Conservation (phyloP, 2,797 vertebrate species). For the Naso thynnoides region DNA sequence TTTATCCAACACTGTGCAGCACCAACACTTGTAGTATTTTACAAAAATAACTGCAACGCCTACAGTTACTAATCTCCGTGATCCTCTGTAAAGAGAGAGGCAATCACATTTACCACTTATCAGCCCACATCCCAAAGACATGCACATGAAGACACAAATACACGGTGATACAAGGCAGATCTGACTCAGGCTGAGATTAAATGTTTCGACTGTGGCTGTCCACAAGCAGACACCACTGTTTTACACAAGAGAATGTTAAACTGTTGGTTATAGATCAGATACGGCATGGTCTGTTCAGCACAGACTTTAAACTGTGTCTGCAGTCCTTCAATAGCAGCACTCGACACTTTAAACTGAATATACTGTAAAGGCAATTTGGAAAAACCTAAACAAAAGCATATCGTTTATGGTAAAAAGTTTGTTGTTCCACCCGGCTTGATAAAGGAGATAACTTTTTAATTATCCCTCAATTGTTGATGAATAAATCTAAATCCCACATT, state of each 20-base stretch:
- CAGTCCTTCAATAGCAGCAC: neutral
- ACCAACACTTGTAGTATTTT: conserved; percentile 58
- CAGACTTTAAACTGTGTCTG: neutral
- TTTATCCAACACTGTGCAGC: conserved; percentile 19
- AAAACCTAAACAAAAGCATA: neutral
- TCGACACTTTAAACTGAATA: neutral
- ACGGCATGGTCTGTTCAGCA: neutral
- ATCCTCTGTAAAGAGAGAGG: conserved; percentile 58
- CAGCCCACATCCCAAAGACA: conserved; percentile 49
- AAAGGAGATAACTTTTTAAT: conserved; percentile 6
- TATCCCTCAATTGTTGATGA: neutral
- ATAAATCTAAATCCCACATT: neutral
- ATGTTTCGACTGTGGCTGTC: neutral
- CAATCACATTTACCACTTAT: conserved; percentile 61
- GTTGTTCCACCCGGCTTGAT: neutral
- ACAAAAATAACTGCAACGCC: conserved; percentile 60
- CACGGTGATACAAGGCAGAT: conserved; percentile 12
- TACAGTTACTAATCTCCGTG: conserved; percentile 61
- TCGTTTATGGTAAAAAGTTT: neutral
- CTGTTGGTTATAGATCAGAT: no score
- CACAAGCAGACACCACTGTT: conserved; percentile 5
- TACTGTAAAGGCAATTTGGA: neutral
- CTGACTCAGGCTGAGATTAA: conserved; percentile 10
- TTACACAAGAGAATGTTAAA: neutral
- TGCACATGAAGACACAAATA: conserved; percentile 24